Evolutionary conservation across 2,797 vertebrate genomes (phyloP), one percentile per base, ranked within the genome.

Genomic region (Cryptoprocta ferox): DNA sequence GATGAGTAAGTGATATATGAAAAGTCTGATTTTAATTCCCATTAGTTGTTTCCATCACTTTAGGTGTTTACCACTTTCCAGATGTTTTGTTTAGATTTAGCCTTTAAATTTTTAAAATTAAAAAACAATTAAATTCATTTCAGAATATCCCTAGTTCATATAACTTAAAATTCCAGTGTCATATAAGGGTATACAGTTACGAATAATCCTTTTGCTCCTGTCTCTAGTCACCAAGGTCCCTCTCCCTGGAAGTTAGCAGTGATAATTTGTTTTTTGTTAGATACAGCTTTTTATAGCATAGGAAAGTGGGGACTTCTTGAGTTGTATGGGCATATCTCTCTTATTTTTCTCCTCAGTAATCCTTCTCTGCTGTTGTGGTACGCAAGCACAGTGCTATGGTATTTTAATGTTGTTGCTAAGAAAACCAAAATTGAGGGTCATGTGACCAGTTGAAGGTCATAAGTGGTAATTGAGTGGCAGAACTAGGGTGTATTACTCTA

Each of bases 1-100:
- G 99, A 99, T 98, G 99, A 99, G 99, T 99, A 85, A 98, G 98
- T 94, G 0, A 87, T 50, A 50, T 6, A 50, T 87, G 68, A 76
- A 83, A 66, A 78, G 48, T 93, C 45, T 88, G 28, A 70, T 93
- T 91, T 76, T 78, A 97, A 70, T 2, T 53, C 15, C 12, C 81
- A 15, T 53, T 61, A 70, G 26, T 88, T 75, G 26, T 90, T 75
- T 92, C 61, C 16, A 30, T 92, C 19, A 42, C 92, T 89, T 92
- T 89, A 91, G 19, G 26, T 86, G 32, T 93, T 84, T 83, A 15
- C 45, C 83, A 13, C 53, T 95, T 97, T 86, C n/a, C 79, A 85
- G 32, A 39, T 88, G 28, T 42, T 95, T 91, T 96, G 59, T 76
- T 91, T 95, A 94, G 66, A 70, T 91, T 89, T 80, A 89, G 19